Percentiles rank a stretch among this genome's conserved stretches.
Conservation (phyloP, 1,140 invertebrate species). For the Heliconius himera region DNA sequence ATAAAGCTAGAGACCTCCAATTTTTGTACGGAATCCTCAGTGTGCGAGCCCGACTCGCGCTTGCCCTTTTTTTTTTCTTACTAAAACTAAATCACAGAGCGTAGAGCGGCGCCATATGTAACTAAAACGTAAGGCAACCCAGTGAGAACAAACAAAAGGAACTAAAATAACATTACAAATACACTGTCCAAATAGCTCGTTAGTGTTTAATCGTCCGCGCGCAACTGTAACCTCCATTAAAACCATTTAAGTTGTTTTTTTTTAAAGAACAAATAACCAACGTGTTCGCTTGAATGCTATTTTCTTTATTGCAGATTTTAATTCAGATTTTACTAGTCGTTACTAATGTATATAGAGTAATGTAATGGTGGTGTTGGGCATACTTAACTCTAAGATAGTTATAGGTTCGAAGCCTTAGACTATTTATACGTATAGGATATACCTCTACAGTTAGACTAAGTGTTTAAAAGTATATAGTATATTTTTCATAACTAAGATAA, state of each 20-base stretch:
- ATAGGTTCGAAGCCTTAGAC: background rate
- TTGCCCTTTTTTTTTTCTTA: background rate
- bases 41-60: too few relatives aligned
- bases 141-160: constrained; percentile 29
- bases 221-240: constrained; percentile 48
- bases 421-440: too few relatives aligned
- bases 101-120: constrained; percentile 3
- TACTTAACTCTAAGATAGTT: background rate
- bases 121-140: constrained; percentile 10
- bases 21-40: too few relatives aligned
- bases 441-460: too few relatives aligned
- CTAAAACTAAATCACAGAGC: background rate
- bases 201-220: constrained; percentile 54
- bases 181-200: constrained; percentile 54
- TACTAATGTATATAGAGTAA: background rate
- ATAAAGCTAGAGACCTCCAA: too few relatives aligned
- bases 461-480: too few relatives aligned
- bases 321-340: constrained; percentile 15
- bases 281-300: constrained; percentile 13
- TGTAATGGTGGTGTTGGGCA: background rate
- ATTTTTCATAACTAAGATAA: too few relatives aligned
- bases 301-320: constrained; percentile 15
- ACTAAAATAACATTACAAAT: constrained; percentile 42
- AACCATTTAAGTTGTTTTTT: constrained; percentile 48
- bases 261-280: constrained; percentile 18